These are phyloP conservation scores for Lepas anatifera DNA, from an alignment of 2,888 invertebrate genomes.

Conservation along the genomic window DNA sequence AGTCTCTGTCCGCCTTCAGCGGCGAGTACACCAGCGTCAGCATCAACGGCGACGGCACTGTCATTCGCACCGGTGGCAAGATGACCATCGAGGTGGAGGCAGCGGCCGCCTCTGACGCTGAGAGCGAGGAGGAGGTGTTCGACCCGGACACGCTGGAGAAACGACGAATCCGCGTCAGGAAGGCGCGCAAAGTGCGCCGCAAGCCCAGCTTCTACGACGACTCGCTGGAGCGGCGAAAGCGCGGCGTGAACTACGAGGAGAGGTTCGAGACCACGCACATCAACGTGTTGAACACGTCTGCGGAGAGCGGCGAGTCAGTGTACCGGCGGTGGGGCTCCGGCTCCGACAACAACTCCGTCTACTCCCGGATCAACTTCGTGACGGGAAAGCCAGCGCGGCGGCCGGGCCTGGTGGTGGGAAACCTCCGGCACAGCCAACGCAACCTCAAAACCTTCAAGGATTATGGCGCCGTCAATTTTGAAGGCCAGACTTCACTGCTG, in stretches of 20 bases:
- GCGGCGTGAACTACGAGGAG: slow-evolving; percentile 1
- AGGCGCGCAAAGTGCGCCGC: not conserved
- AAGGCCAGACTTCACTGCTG: not conserved
- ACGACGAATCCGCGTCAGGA: not conserved
- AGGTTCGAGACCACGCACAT: slow-evolving; percentile 13
- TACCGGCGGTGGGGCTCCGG: not conserved
- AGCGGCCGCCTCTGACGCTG: not conserved
- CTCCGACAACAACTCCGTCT: not conserved
- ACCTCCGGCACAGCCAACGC: not conserved
- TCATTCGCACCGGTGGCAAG: slow-evolving; percentile 19
- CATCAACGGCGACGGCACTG: slow-evolving; percentile 9
- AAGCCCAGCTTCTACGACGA: slow-evolving; percentile 4
- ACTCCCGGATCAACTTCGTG: slow-evolving; percentile 5
- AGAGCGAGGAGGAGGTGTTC: slow-evolving; percentile 10
- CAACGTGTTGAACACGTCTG: slow-evolving; percentile 3
- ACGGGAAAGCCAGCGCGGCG: not conserved
- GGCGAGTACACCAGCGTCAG: slow-evolving; percentile 5
- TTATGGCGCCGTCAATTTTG: not conserved
- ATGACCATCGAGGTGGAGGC: slow-evolving; percentile 20
- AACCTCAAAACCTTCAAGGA: slow-evolving; percentile 12
- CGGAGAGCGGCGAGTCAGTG: not conserved
- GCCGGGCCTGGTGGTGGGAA: not conserved
- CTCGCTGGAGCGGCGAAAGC: not conserved
- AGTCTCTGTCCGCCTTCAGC: slow-evolving; percentile 7
- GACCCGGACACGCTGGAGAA: slow-evolving; percentile 20